Percentiles rank a stretch among this genome's conserved stretches.
Evolutionary conservation across 2,888 invertebrate species (phyloP).

Genomic region (Rhimphoctona megacephalus): DNA sequence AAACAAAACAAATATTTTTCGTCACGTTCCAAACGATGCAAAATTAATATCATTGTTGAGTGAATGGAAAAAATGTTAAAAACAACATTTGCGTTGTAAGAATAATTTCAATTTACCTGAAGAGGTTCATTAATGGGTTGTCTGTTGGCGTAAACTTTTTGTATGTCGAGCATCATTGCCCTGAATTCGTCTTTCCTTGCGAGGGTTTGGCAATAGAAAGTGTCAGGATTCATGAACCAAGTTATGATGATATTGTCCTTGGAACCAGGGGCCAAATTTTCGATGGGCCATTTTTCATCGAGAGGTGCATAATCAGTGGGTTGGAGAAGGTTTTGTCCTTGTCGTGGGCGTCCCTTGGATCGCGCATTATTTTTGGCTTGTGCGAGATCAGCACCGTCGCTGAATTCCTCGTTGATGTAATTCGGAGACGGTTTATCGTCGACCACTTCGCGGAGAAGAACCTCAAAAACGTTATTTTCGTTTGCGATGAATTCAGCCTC

Average conservation of each 20-base stretch:
- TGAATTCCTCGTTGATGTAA: conserved; percentile 79
- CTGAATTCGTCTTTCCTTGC: conserved; percentile 86
- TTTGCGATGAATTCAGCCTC: conserved; percentile 79
- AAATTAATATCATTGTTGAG: too few relatives aligned
- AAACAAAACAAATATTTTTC: too few relatives aligned
- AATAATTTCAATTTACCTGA: conserved; percentile 72
- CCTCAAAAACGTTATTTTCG: conserved; percentile 75
- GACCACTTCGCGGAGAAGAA: conserved; percentile 75
- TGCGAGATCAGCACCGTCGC: conserved; percentile 71
- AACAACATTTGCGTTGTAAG: background rate
- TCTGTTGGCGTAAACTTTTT: conserved; percentile 88
- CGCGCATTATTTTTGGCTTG: conserved; percentile 73
- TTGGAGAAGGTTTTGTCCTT: conserved; percentile 21
- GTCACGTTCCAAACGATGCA: too few relatives aligned
- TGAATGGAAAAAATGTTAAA: too few relatives aligned
- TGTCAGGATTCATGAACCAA: conserved; percentile 91
- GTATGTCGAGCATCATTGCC: conserved; percentile 90
- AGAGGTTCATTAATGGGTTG: conserved; percentile 73
- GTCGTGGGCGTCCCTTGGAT: conserved; percentile 51
- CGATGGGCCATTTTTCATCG: conserved; percentile 85
- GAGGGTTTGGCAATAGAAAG: conserved; percentile 89
- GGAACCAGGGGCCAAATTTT: conserved; percentile 85
- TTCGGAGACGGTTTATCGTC: conserved; percentile 49
- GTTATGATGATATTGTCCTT: conserved; percentile 88
- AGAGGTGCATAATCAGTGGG: conserved; percentile 85